phyloP scores from a whole-genome alignment of 2,113 vertebrate species.

The Okapia johnstoni region DNA sequence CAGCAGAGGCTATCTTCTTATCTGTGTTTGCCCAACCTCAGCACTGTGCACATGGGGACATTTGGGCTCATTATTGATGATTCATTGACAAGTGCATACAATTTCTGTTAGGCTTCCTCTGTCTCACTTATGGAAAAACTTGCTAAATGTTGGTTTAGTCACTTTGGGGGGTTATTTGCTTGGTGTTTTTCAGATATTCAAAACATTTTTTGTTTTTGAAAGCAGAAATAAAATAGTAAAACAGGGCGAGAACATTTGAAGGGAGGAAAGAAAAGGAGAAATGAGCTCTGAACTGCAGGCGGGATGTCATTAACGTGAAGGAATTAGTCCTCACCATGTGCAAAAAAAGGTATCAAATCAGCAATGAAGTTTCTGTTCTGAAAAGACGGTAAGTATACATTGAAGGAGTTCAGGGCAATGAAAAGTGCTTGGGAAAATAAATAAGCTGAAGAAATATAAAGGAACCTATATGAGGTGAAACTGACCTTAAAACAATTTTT shows the following conservation, averaged over 20 bases:
- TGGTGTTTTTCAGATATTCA: not conserved
- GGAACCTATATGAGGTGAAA: not conserved
- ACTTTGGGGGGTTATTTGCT: not conserved
- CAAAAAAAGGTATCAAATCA: not conserved
- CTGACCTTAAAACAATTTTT: not conserved
- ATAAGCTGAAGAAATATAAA: not conserved
- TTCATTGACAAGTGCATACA: not conserved
- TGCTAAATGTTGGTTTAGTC: not conserved
- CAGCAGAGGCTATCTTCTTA: not conserved
- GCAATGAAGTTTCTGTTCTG: not conserved
- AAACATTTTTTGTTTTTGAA: not conserved
- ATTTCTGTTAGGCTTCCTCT: not conserved
- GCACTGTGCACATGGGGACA: accelerated
- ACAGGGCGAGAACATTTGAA: not conserved
- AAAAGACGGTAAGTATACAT: not conserved
- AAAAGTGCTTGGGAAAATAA: not conserved
- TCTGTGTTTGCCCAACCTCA: not conserved
- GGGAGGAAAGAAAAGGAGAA: not conserved
- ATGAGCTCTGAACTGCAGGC: not conserved
- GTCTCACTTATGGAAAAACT: not conserved
- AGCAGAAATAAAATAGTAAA: not conserved
- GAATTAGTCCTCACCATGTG: not conserved
- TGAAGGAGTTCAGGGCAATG: not conserved
- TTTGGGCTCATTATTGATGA: not conserved
- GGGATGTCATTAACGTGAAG: not conserved